Conservation (phyloP, 1,140 invertebrate species). For the Dendroctonus ponderosae region DNA sequence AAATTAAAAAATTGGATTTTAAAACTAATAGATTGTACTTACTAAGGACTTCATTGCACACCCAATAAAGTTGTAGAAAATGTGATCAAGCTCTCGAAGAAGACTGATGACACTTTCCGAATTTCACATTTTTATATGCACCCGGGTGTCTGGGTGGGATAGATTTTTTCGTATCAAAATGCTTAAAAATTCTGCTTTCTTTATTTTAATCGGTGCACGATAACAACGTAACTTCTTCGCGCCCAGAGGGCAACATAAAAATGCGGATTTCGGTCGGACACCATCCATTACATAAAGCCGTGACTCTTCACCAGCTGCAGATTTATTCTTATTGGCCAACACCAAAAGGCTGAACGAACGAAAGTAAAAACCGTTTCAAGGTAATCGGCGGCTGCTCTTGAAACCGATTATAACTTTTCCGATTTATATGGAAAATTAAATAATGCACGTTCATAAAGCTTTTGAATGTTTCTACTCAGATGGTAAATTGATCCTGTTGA, state of each 20-base stretch:
- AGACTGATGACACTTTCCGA: slow-evolving; percentile 18
- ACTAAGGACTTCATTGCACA: slow-evolving; percentile 24
- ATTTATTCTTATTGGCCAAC: no score
- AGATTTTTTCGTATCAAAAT: slow-evolving; percentile 3
- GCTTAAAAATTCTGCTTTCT: slow-evolving; percentile 20
- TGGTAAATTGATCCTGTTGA: no score
- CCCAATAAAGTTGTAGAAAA: not conserved
- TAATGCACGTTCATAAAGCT: no score
- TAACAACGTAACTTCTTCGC: slow-evolving; percentile 12
- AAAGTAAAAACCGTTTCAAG: no score
- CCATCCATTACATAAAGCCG: no score
- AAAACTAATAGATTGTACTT: slow-evolving; percentile 9
- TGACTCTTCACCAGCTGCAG: no score
- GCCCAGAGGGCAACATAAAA: not conserved
- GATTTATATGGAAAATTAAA: no score
- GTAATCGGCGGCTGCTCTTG: no score
- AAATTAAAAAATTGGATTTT: slow-evolving; percentile 3
- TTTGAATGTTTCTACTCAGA: no score
- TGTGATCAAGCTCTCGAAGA: slow-evolving; percentile 7
- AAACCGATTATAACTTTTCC: no score
- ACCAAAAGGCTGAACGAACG: no score
- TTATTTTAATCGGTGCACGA: slow-evolving; percentile 25
- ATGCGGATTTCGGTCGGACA: no score
- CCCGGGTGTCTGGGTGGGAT: slow-evolving; percentile 6
- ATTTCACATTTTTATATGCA: slow-evolving; percentile 28